Base-by-base conservation (phyloP, 2,113 vertebrate species). In the Salminus brasiliensis region DNA sequence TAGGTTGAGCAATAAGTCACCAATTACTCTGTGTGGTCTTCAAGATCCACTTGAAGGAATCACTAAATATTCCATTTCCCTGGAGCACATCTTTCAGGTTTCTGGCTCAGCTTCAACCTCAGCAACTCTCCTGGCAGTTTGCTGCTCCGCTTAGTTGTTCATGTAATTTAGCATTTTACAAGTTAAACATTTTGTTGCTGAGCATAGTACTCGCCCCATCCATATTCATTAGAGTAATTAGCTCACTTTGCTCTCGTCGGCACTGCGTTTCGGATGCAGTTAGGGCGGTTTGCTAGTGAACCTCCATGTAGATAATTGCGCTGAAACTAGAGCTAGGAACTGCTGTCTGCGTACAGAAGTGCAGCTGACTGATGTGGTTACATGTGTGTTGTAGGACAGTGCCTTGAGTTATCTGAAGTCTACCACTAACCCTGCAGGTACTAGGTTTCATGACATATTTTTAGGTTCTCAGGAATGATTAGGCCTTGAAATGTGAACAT, bases 221-320 rank as follows among this genome's bases (percentile, higher is more conserved):
- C 30, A 76, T 66, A 75, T 75, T 75, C 73, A 49, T 75, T 75
- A 16, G 59, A n/a, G 11, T 63, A 75, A 75, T 75, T 63, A 75
- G 59, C 57, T 65, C 73, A 6, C 41, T 76, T 41, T 16, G 57
- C 60, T 63, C 43, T 65, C 47, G 27, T 36, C 15, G 7, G 60
- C 23, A 21, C 59, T 65, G n/a, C 21, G 32, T 41, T 41, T n/a
- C 9, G 21, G 60, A 52, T 36, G 9, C 62, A 39, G 32, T 66
- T 36, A 55, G 52, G 29, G 13, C 12, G 60, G 29, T 52, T 66
- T 52, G 36, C 6, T 12, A 9, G n/a, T 23, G 23, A 66, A 25
- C 29, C 59, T 49, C 59, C n/a, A 23, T 36, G 43, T 59, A 65
- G 41, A 49, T 63, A 23, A 76, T 76, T 49, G 25, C 29, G 15